phyloP scores from a whole-genome alignment of 2,888 invertebrate genomes.

The Mechanitis mazaeus region DNA sequence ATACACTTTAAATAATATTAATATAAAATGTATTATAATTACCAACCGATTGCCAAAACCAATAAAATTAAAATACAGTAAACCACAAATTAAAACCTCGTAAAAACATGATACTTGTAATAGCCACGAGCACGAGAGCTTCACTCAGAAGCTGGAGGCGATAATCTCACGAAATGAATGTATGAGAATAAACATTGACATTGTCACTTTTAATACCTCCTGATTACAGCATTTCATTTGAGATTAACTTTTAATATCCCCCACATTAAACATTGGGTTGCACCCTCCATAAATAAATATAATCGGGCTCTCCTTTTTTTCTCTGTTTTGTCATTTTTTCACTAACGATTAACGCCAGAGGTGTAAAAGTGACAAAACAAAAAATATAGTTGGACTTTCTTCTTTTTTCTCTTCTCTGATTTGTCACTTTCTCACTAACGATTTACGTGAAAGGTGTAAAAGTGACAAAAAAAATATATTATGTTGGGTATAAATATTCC shows the following conservation, averaged over 20 bases:
- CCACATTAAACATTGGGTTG: not conserved
- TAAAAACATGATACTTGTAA: conserved; percentile 2
- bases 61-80: conserved; percentile 3
- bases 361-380: no score
- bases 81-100: not conserved
- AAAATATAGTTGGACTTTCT: no score
- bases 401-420: no score
- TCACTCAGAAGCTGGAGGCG: conserved; percentile 5
- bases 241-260: not conserved
- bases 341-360: no score
- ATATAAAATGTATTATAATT: not conserved
- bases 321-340: no score
- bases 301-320: no score
- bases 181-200: conserved; percentile 15
- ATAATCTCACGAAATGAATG: conserved; percentile 25
- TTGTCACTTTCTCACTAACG: no score
- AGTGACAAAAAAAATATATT: no score
- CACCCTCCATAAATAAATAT: not conserved
- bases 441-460: no score
- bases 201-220: conserved; percentile 4
- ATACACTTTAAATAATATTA: no score
- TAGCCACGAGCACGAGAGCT: not conserved
- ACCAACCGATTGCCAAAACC: not conserved
- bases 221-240: not conserved
- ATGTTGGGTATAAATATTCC: no score